A percentile compares a stretch with the other conserved stretches of the same genome.
Evolutionary conservation across 1,140 invertebrate species (phyloP).

Genomic region (Heliconius melpomene): DNA sequence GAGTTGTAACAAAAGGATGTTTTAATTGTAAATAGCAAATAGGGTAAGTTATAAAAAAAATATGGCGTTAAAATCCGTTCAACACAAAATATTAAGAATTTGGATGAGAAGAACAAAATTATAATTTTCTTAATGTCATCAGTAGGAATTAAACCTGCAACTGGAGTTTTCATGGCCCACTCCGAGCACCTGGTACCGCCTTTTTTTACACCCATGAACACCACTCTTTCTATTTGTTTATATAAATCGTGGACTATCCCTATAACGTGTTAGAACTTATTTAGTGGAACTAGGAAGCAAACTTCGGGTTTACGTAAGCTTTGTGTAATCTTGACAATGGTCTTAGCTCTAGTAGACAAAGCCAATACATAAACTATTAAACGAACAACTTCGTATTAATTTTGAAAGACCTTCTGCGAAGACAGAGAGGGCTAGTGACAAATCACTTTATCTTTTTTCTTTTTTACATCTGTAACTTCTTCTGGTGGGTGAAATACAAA

Average conservation of each 20-base stretch:
- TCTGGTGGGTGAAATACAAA: too few relatives aligned
- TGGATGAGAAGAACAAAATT: too few relatives aligned
- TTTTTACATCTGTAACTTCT: too few relatives aligned
- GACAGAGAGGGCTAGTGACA: background rate
- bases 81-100: too few relatives aligned
- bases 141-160: too few relatives aligned
- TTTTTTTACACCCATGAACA: background rate
- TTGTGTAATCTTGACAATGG: slow-evolving; percentile 15
- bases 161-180: too few relatives aligned
- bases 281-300: slow-evolving; percentile 14
- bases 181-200: accelerated
- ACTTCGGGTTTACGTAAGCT: background rate
- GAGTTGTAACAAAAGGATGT: too few relatives aligned
- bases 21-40: too few relatives aligned
- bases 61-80: too few relatives aligned
- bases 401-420: background rate
- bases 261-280: background rate
- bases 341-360: slow-evolving; percentile 4
- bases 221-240: background rate
- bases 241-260: background rate
- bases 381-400: slow-evolving; percentile 4
- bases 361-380: slow-evolving; percentile 11
- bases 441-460: background rate
- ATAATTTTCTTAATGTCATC: too few relatives aligned
- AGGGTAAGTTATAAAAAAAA: too few relatives aligned